Evolutionary conservation across 2,888 invertebrate species (phyloP), one percentile per base, ranked within the genome.

Genomic region (Meandrusa payeni): DNA sequence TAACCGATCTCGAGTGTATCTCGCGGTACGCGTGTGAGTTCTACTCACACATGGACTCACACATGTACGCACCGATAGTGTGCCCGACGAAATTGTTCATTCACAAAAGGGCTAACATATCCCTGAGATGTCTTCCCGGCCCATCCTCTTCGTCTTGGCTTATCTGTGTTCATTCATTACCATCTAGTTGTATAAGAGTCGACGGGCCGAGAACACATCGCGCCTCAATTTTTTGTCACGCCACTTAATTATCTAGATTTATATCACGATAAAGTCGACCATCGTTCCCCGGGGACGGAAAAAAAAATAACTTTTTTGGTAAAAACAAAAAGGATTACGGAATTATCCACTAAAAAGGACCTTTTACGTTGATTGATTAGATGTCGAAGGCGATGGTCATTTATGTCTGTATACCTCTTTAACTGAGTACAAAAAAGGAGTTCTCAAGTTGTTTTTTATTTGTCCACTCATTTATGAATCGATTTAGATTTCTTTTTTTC

Each of bases 131-230:
- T 72, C 74, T 69, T 65, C 67, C 69, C 69, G 68, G 67, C 72
- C 69, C 76, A 70, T 74, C 74, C 75, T 71, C 72, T 76, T 74
- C 78, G 65, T 76, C 79, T 76, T 64, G 59, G 54, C 73, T 86
- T 86, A 86, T 86, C 86, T 81, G 60, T 45, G 71, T 86, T 86
- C 86, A 86, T 86, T 86, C 86, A 86, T 86, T 86, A 83, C 81
- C 76, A 86, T 85, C 86, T 85, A 82, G 81, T 73, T 76, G 76
- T 81, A 82, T 83, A 76, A 72, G 69, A 86, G 73, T 78, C 85
- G 82, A 85, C 83, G 82, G 78, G 59, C 75, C 82, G 78, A 79
- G 76, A 80, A 83, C 80, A 76, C 69, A 85, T 82, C 76, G 78
- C 77, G 76, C 83, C 81, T 83, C 76, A 68, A 83, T 77, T 86